phyloP scores from a whole-genome alignment of 2,888 invertebrate genomes.

The Lysandra bellargus region DNA sequence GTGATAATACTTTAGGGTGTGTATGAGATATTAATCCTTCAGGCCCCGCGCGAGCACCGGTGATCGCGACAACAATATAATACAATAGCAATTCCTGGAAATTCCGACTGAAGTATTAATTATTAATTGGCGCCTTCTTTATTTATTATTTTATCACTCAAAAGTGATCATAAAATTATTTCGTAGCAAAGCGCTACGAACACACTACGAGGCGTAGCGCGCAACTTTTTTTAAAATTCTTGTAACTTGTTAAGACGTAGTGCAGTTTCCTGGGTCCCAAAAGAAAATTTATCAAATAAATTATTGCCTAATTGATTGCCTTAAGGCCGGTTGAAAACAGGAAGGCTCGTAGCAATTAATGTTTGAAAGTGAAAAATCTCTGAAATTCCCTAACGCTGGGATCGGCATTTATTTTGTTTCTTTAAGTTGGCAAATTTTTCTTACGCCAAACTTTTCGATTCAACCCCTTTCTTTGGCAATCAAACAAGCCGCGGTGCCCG shows the following conservation, averaged over 20 bases:
- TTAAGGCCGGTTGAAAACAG: conserved; percentile 65
- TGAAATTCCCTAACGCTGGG: conserved; percentile 60
- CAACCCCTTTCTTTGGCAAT: conserved; percentile 73
- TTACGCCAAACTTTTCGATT: conserved; percentile 71
- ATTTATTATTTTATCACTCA: neutral
- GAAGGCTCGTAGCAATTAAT: conserved; percentile 74
- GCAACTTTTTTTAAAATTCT: neutral
- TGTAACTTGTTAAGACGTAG: neutral
- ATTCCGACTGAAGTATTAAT: no score
- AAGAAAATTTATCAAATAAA: conserved; percentile 46
- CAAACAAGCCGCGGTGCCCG: conserved; percentile 59
- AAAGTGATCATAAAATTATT: neutral
- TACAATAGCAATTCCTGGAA: no score
- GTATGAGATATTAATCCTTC: no score
- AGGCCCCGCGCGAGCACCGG: no score
- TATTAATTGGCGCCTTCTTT: no score
- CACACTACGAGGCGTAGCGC: neutral
- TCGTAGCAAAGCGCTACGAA: neutral
- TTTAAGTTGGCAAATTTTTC: conserved; percentile 76
- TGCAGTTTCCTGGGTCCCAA: neutral
- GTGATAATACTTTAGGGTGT: no score
- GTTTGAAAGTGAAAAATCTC: conserved; percentile 78
- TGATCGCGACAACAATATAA: no score
- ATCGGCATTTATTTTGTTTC: conserved; percentile 68
- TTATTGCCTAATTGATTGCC: conserved; percentile 73